Conservation (phyloP, 2,113 vertebrate species). For the Pogonocichla stellata region DNA sequence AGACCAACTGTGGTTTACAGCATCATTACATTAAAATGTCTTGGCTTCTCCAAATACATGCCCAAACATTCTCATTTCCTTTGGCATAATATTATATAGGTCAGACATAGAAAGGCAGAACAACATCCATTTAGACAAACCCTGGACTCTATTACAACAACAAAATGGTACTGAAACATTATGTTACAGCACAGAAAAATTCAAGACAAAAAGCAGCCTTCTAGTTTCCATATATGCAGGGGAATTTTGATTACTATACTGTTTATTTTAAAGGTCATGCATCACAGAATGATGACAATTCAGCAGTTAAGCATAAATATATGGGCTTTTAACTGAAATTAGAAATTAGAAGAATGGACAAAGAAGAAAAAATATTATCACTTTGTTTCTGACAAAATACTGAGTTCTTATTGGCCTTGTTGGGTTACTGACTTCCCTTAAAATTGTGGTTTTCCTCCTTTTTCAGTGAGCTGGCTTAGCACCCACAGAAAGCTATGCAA, state of each 20-base stretch:
- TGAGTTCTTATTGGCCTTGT: not conserved
- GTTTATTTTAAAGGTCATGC: not conserved
- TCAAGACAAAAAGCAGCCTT: not conserved
- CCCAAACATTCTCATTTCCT: not conserved
- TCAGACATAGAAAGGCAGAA: not conserved
- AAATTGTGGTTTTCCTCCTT: not conserved
- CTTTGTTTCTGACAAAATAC: not conserved
- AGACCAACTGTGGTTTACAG: not conserved
- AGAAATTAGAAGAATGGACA: not conserved
- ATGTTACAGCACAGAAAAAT: not conserved
- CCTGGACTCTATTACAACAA: not conserved
- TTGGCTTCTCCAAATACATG: not conserved
- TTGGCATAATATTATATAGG: not conserved
- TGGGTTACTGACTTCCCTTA: not conserved
- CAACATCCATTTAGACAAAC: not conserved
- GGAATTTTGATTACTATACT: not conserved
- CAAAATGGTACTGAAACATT: not conserved
- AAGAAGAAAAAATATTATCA: not conserved
- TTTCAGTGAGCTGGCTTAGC: not conserved
- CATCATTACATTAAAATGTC: not conserved
- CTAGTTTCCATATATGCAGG: not conserved
- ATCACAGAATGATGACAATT: not conserved
- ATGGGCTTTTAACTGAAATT: not conserved
- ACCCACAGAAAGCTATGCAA: not conserved
- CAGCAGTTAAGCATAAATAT: not conserved